Conservation (phyloP, 2,797 vertebrate genomes). For the Platyrinchus mystaceus region DNA sequence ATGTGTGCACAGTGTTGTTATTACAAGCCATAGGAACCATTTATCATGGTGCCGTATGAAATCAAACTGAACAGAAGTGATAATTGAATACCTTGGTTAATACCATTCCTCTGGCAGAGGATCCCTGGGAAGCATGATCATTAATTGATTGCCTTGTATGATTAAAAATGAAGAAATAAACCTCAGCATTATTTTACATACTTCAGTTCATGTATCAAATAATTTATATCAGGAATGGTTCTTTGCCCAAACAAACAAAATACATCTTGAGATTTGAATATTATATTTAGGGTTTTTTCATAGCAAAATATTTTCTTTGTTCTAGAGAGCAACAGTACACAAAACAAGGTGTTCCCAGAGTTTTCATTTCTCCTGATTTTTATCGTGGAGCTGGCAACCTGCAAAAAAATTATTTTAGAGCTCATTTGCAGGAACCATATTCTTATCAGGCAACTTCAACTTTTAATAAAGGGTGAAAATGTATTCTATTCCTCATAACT, state of each 20-base stretch:
- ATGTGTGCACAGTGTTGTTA: conserved; percentile 22
- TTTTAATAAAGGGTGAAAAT: neutral
- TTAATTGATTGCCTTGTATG: conserved; percentile 11
- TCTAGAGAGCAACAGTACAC: neutral
- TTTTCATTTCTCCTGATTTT: neutral
- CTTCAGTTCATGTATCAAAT: neutral
- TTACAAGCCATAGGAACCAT: neutral
- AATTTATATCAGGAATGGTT: neutral
- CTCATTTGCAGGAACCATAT: neutral
- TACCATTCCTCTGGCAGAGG: neutral
- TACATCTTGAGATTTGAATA: neutral
- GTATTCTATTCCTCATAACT: neutral
- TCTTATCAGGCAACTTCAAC: neutral
- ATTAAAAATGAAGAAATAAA: conserved; percentile 26
- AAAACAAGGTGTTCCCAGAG: neutral
- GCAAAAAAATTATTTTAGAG: neutral
- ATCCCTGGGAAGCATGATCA: neutral
- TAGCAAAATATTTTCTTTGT: neutral
- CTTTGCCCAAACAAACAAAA: neutral
- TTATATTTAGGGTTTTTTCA: neutral
- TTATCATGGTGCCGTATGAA: conserved; percentile 35
- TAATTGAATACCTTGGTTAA: conserved; percentile 45
- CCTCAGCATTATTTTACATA: neutral
- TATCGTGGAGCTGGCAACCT: neutral
- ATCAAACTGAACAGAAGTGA: conserved; percentile 46